These are phyloP conservation scores for Dendrolimus punctatus DNA, from an alignment of 1,140 invertebrate species.

Conservation along the genomic window DNA sequence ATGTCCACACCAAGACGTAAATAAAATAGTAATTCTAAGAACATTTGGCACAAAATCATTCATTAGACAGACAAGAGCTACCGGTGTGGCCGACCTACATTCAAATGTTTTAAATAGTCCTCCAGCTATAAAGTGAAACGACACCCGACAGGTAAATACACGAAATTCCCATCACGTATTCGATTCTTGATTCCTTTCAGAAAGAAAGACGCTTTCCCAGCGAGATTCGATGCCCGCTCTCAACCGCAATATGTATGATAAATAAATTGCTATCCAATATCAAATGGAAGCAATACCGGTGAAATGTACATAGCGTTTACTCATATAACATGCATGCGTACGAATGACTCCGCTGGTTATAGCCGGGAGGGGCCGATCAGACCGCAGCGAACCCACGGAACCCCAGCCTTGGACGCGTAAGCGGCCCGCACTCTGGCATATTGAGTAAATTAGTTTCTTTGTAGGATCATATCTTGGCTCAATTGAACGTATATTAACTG, in stretches of 20 bases:
- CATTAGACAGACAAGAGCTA: too few relatives aligned
- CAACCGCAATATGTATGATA: constrained; percentile 68
- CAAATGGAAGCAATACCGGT: constrained; percentile 61
- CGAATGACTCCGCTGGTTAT: constrained; percentile 12
- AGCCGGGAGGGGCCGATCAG: too few relatives aligned
- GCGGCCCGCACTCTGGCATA: too few relatives aligned
- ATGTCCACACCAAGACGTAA: too few relatives aligned
- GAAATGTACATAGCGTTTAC: constrained; percentile 61
- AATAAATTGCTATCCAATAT: constrained; percentile 72
- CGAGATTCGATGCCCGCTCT: constrained; percentile 45
- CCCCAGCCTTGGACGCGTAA: too few relatives aligned
- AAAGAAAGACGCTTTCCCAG: constrained; percentile 53
- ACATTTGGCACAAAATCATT: too few relatives aligned
- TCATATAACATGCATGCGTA: constrained; percentile 39
- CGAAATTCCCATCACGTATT: constrained; percentile 56
- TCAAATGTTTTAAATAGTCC: background rate
- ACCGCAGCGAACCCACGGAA: too few relatives aligned
- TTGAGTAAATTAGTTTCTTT: too few relatives aligned
- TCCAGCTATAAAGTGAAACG: constrained; percentile 18
- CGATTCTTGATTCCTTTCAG: constrained; percentile 54
- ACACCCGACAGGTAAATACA: constrained; percentile 25
- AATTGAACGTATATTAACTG: too few relatives aligned
- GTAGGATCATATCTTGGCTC: too few relatives aligned
- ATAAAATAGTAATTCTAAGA: too few relatives aligned
- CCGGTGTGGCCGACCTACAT: too few relatives aligned